Evolutionary conservation across 2,113 vertebrate species (phyloP).

Genomic region (Lophotis ruficrista): DNA sequence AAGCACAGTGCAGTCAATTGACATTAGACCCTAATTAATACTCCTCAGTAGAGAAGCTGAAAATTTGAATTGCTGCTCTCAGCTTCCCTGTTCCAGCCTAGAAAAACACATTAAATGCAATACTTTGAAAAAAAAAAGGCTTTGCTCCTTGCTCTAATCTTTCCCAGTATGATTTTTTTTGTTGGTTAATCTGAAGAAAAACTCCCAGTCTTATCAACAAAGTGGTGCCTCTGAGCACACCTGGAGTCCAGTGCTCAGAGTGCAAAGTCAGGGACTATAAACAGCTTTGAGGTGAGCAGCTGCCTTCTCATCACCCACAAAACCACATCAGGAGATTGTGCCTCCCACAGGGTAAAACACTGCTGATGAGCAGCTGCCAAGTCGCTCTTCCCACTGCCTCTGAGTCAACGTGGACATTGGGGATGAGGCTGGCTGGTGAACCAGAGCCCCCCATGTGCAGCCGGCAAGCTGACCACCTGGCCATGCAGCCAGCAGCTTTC

Average conservation of each 20-base stretch:
- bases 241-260: neutral
- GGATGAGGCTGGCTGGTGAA: neutral
- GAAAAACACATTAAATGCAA: neutral
- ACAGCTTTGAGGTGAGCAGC: neutral
- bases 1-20: neutral
- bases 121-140: neutral
- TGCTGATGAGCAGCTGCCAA: neutral
- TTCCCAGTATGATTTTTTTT: neutral
- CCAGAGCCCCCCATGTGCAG: neutral
- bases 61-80: neutral
- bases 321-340: neutral
- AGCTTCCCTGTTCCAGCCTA: neutral
- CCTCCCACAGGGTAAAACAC: accelerated
- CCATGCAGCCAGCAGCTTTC: neutral
- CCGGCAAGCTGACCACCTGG: neutral
- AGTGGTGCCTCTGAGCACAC: neutral
- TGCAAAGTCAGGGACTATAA: neutral
- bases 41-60: neutral
- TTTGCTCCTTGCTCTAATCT: neutral
- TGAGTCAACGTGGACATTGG: accelerated
- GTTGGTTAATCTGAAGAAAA: neutral
- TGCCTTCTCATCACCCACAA: neutral
- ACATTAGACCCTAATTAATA: slow-evolving; percentile 14
- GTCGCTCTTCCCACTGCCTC: neutral
- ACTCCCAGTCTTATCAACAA: neutral